Evolutionary conservation across 1,140 invertebrate species (phyloP).

Genomic region (Tetragonula clypearis): DNA sequence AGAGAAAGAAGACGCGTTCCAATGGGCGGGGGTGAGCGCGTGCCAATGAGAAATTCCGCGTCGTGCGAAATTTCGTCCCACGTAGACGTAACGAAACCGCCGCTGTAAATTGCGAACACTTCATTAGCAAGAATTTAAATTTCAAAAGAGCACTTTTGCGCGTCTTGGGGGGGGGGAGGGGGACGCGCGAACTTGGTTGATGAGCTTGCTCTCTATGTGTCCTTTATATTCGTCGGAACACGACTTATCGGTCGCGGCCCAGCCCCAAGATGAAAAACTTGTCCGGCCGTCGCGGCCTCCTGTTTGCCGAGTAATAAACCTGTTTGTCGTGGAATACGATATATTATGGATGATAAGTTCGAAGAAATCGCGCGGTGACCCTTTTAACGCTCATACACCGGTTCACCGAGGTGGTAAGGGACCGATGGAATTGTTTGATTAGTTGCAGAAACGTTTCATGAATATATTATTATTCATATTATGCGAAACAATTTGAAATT

Average conservation of each 20-base stretch:
- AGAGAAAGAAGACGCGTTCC: neutral
- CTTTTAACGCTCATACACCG: neutral
- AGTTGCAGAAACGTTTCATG: no score
- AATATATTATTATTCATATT: no score
- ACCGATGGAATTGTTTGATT: no score
- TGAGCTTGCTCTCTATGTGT: constrained; percentile 11
- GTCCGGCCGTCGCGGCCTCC: neutral
- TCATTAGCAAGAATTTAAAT: constrained; percentile 54
- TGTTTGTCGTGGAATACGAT: neutral
- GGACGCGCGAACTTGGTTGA: neutral
- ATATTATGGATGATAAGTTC: neutral
- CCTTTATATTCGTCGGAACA: no score
- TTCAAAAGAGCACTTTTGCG: constrained; percentile 45
- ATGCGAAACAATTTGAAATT: no score
- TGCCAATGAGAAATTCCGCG: constrained; percentile 43
- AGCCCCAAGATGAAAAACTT: no score
- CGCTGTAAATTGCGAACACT: constrained; percentile 44
- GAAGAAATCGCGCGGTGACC: neutral
- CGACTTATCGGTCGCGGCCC: no score
- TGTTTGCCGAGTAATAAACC: neutral
- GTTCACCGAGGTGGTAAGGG: no score
- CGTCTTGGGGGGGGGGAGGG: constrained; percentile 1
- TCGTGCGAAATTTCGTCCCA: no score
- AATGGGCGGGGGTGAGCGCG: no score
- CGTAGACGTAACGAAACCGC: constrained; percentile 23